phyloP scores from a whole-genome alignment of 2,113 vertebrate genomes.

The Pithys albifrons region DNA sequence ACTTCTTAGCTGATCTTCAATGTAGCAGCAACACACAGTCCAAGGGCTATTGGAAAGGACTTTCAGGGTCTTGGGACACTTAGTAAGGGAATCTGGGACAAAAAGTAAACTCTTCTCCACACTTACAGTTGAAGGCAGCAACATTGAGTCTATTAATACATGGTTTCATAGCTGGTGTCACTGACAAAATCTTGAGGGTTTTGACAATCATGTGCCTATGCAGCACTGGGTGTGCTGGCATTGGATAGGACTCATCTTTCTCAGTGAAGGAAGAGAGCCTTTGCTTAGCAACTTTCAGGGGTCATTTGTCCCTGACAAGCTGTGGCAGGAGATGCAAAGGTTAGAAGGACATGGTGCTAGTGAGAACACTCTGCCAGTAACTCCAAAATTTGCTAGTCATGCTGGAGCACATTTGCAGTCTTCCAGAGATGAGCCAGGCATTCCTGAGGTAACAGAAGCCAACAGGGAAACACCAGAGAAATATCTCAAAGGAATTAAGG shows the following conservation, averaged over 20 bases:
- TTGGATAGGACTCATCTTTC: not conserved
- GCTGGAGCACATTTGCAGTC: too few relatives aligned
- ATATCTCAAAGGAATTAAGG: too few relatives aligned
- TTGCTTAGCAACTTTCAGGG: not conserved
- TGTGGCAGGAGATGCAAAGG: not conserved
- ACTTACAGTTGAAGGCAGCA: not conserved
- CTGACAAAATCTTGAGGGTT: not conserved
- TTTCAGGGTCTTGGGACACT: not conserved
- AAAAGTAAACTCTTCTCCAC: not conserved
- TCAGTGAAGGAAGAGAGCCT: not conserved
- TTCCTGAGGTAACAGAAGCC: too few relatives aligned
- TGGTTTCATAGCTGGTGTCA: fast-evolving
- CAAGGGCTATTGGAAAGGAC: not conserved
- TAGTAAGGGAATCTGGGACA: not conserved
- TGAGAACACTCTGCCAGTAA: not conserved
- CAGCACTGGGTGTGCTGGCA: not conserved
- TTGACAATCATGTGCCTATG: not conserved
- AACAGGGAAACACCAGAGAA: too few relatives aligned
- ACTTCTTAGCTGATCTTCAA: not conserved
- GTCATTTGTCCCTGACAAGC: not conserved
- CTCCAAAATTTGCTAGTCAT: fast-evolving
- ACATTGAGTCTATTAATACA: not conserved
- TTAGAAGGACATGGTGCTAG: not conserved
- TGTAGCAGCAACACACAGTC: not conserved
- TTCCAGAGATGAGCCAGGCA: too few relatives aligned